phyloP scores from a whole-genome alignment of 2,113 vertebrate genomes.

The Rhineura floridana region DNA sequence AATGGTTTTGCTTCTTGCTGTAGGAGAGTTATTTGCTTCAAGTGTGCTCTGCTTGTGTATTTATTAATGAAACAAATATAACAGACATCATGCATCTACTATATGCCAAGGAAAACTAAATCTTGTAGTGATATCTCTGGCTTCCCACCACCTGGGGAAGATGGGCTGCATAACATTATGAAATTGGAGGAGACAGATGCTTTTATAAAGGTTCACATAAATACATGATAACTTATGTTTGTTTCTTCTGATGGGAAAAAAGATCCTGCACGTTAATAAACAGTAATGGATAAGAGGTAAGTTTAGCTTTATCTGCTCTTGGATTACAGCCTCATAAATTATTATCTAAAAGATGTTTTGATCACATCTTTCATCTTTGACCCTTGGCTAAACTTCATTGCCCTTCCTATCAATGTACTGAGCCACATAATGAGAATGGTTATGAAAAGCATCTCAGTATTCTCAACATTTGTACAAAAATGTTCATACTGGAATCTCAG shows the following conservation, averaged over 20 bases:
- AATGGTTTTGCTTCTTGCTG: not conserved
- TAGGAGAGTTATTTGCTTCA: not conserved
- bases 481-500: not conserved
- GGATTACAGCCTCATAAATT: not conserved
- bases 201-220: not conserved
- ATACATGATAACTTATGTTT: not conserved
- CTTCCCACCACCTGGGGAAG: not conserved
- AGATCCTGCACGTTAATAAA: slow-evolving; percentile 3
- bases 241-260: slow-evolving; percentile 28
- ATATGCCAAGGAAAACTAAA: not conserved
- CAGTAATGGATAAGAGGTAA: not conserved
- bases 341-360: slow-evolving; percentile 10
- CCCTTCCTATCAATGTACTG: slow-evolving; percentile 25
- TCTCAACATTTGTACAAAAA: not conserved
- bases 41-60: not conserved
- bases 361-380: slow-evolving; percentile 13
- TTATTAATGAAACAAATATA: not conserved
- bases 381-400: not conserved
- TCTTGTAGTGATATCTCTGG: not conserved
- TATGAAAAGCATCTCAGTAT: not conserved
- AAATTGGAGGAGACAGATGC: not conserved
- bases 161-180: not conserved
- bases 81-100: not conserved
- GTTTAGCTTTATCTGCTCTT: slow-evolving; percentile 1
- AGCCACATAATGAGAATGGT: not conserved